Evolutionary conservation across 2,113 vertebrate species (phyloP), one percentile per base, ranked within the genome.

Genomic region (Saimiri boliviensis): DNA sequence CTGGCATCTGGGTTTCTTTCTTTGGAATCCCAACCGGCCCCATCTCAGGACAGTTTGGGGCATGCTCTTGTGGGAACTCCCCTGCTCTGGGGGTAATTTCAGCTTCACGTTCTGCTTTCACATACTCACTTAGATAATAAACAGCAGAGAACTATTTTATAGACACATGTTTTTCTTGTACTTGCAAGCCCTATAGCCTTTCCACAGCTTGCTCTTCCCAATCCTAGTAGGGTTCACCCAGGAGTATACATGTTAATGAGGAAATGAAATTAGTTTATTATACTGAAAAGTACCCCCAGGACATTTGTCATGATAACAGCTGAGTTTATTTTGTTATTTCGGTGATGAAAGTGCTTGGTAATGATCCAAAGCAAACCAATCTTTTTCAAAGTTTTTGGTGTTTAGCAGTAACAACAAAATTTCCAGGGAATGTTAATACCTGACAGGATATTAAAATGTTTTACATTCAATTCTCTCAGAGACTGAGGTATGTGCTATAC

Each of bases 251-350:
- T 37, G 54, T 71, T 92, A 96, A 87, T 81, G 58, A 93, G 35
- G 8, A 95, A 92, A 81, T 85, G 25, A 96, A 91, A 97, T 93
- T 35, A 85, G 58, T 91, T 95, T 97, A 89, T 89, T 96, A 70
- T 89, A 74, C 17, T 89, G 35, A 87, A 96, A 96, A 87, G 19
- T n/a, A 94, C 45, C 56, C 27, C 68, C 42, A 87, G 84, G 47
- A 47, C 30, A 89, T 90, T 83, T 86, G 12, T 32, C 76, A 89
- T 68, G 35, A 89, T 63, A 95, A 56, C 49, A 94, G 32, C 91
- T 70, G 60, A 87, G 42, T 84, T 86, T 81, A 56, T 89, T 86
- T 91, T 70, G 32, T 80, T 87, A 73, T 79, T 94, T 93, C 91
- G 92, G 7, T 77, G 91, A 95, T 87, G 25, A 96, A 96, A 92